Conservation (phyloP, 1,140 invertebrate species). For the Drosophila ficusphila region DNA sequence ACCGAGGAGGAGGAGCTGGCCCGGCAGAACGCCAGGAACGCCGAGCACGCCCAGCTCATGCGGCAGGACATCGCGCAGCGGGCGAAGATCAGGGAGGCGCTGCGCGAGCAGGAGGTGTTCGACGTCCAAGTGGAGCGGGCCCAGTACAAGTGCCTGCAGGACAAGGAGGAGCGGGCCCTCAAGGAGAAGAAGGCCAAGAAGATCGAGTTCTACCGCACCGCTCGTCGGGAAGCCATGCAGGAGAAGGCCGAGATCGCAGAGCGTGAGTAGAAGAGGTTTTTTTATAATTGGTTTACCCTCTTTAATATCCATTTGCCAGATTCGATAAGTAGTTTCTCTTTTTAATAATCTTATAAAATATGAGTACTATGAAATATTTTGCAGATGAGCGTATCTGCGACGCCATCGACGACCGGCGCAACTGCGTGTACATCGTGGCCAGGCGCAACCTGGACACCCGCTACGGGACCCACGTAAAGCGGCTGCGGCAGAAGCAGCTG, state of each 20-base stretch:
- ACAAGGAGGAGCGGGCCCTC: conserved; percentile 33
- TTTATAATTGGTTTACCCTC: no score
- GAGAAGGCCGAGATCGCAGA: conserved; percentile 39
- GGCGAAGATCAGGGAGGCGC: conserved; percentile 1
- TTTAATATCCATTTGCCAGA: no score
- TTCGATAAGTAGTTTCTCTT: no score
- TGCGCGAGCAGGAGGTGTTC: conserved; percentile 11
- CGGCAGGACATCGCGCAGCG: conserved; percentile 3
- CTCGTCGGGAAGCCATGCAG: conserved; percentile 41
- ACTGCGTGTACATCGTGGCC: conserved; percentile 46
- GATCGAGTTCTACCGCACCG: conserved; percentile 42
- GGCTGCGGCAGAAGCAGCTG: conserved; percentile 4
- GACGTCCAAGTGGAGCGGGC: conserved; percentile 46
- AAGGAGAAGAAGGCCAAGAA: conserved; percentile 18
- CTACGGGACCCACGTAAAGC: conserved; percentile 21
- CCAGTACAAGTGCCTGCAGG: conserved; percentile 33
- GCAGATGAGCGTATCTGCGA: conserved; percentile 60
- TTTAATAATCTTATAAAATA: no score
- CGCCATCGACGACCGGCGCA: conserved; percentile 51
- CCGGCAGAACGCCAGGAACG: conserved; percentile 10
- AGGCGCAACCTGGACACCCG: conserved; percentile 26
- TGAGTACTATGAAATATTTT: no score
- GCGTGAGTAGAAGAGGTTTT: no score
- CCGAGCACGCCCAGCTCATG: not conserved
- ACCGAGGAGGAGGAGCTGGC: conserved; percentile 34